Evolutionary conservation across 2,797 vertebrate species (phyloP).

Genomic region (Myiotriccus ornatus): DNA sequence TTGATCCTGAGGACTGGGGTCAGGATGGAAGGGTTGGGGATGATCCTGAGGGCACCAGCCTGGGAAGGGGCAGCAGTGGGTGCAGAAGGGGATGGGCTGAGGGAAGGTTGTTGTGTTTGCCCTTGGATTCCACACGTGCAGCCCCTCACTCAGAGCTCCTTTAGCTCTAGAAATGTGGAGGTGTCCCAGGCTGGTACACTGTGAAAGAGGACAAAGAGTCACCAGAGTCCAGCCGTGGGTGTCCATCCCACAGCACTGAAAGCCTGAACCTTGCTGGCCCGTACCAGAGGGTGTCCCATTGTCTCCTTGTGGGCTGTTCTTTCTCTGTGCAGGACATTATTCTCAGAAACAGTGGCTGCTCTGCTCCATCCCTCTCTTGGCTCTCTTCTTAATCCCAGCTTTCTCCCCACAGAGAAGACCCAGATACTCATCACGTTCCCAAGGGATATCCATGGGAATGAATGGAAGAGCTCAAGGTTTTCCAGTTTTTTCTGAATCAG

Average conservation of each 20-base stretch:
- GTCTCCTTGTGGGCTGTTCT: neutral
- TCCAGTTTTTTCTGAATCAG: neutral
- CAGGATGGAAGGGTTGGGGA: neutral
- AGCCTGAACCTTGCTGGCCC: neutral
- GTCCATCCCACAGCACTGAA: neutral
- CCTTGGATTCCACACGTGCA: accelerated
- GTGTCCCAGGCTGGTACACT: neutral
- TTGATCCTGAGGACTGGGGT: neutral
- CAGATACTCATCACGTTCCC: accelerated
- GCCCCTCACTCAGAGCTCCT: neutral
- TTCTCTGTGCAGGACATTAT: neutral
- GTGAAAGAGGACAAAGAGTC: neutral
- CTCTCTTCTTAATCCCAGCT: neutral
- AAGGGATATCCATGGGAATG: neutral
- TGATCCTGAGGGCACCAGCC: neutral
- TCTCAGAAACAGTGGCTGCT: neutral
- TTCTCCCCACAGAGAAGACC: neutral
- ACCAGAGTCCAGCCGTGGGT: accelerated
- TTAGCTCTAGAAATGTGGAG: no score
- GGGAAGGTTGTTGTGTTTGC: accelerated
- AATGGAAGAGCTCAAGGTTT: neutral
- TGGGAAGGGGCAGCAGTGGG: neutral
- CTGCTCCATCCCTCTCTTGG: neutral
- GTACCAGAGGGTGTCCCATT: no score
- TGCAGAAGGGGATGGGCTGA: neutral